Percentiles rank a stretch among this genome's conserved stretches.
phyloP scores from a whole-genome alignment of 53 echinoderm and acorn worm species.

The Glandiceps talaboti region DNA sequence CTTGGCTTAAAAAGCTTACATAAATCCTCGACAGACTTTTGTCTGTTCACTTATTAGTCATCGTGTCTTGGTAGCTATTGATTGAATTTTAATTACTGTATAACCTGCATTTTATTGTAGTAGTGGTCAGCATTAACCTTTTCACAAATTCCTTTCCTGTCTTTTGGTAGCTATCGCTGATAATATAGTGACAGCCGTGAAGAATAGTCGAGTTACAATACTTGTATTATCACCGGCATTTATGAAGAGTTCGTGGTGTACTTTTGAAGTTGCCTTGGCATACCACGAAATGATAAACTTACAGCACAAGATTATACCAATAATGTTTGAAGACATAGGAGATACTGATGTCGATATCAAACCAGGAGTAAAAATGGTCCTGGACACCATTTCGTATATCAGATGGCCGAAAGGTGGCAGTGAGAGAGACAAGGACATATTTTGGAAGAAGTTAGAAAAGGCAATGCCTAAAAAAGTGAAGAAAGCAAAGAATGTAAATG shows the following conservation, averaged over 20 bases:
- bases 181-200: neutral
- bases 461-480: neutral
- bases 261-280: neutral
- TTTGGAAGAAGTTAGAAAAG: neutral
- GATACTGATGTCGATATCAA: neutral
- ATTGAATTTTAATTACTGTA: too few species aligned
- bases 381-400: neutral
- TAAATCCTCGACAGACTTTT: too few species aligned
- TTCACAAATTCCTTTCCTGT: too few species aligned
- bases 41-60: too few species aligned
- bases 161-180: neutral
- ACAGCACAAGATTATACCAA: neutral
- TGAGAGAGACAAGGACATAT: neutral
- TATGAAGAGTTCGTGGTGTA: neutral
- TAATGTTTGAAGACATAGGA: neutral
- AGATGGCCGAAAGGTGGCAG: neutral
- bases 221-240: neutral
- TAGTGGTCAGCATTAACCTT: too few species aligned
- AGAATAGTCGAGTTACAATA: neutral
- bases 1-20: too few species aligned
- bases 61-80: too few species aligned
- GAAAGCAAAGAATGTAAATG: too few species aligned
- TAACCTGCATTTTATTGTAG: too few species aligned
- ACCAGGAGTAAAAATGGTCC: neutral
- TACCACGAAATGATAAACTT: neutral